Evolutionary conservation across 1,140 invertebrate genomes (phyloP), one percentile per base, ranked within the genome.

Genomic region (Anadara kagoshimensis): DNA sequence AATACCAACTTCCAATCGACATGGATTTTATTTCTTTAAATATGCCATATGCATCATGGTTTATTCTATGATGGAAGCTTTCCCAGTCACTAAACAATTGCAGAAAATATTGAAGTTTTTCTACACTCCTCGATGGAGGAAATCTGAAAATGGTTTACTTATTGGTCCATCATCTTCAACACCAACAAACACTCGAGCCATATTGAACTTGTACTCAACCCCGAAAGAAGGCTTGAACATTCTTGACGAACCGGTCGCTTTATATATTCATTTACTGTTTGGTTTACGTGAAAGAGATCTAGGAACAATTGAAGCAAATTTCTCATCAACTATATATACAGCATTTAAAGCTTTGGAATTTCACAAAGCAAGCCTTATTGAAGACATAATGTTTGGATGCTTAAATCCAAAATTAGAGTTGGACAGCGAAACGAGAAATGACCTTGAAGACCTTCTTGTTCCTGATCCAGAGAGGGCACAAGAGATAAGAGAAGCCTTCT

Each of bases 251-350:
- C 85, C 85, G 10, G 86, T 88, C 65, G 85, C 85, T 26, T 62
- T 87, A 16, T 89, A 89, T 74, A 47, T 89, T 12, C 86, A 89
- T 73, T 74, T 89, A 16, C 64, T 89, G 51, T 89, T 89, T 82
- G 86, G 80, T 29, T 58, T 89, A 29, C 80, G 78, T 61, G 86
- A 89, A 61, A 80, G 65, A 36, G 79, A 87, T 58, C 56, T 89
- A 12, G 88, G 87, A 14, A 83, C 83, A 74, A 74, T 89, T 12
- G 88, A 89, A 62, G 88, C 86, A 0, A 88, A 88, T 65, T 89
- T 89, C 78, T 78, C 86, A 16, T 88, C 88, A 26, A 73, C 87
- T 18, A 71, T 89, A 0, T 85, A 86, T 73, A 78, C 83, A 36
- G 81, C 84, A 18, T 84, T 88, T 57, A 61, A 66, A 29, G 72